Base-by-base conservation (phyloP, 2,888 invertebrate species). In the Salpingus planirostris region DNA sequence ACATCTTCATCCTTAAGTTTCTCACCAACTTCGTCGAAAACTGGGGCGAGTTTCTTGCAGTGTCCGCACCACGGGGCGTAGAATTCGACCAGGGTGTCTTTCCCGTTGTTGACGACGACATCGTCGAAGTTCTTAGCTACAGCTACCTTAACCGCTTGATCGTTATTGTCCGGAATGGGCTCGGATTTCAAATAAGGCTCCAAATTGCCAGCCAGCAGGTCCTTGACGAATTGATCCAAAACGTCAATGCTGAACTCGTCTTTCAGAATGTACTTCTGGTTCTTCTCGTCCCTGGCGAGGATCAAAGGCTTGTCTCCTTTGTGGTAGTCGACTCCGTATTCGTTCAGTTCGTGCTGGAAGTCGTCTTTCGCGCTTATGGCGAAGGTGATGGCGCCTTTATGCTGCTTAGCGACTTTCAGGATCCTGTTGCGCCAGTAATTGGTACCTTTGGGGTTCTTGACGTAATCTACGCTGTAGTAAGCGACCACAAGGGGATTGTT, bases 31-130 rank as follows among this genome's bases (percentile, higher is more conserved):
- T 98, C 95, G 37, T 96, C 95, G 66, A 76, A 98, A 31, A 89
- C 73, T 11, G 98, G 98, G 2, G 89, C 75, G 27, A 99, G 73
- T 64, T 87, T 88, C 68, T 98, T 97, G 72, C 98, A 99, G 60
- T 98, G 97, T 47, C 97, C 96, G 64, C 93, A 95, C 96, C 96
- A 97, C 1, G 96, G 96, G 18, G 97, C 97, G 66, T 98, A 98
- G 71, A 98, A 98, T 69, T 99, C 97, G 47, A 98, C 76, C 24
- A 99, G 73, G 2, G 90, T 89, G 62, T 99, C 98, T 59, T 91
- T 85, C 15, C 74, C 85, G 50, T 88, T 85, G 60, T 97, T 85
- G 2, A 78, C 80, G 1, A 98, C 91, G 33, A 95, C 70, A 33
- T 96, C 88, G 59, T 95, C 86, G 68, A 97, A 98, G 73, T 96